phyloP scores from a whole-genome alignment of 23 tunicate genomes.

The Pegea sp. region DNA sequence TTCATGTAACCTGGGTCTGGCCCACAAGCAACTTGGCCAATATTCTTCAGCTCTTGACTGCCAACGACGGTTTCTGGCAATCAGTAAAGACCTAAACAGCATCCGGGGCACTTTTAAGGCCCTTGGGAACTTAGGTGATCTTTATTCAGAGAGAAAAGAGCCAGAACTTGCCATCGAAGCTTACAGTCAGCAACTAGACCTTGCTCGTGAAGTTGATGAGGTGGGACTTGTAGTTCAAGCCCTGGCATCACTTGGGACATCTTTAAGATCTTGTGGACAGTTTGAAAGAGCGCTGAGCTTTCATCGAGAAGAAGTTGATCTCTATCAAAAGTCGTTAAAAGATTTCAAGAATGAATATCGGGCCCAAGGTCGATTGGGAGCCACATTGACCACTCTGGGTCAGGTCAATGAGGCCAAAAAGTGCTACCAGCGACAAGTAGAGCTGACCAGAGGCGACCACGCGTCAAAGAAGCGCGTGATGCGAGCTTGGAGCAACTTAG shows the following conservation, averaged over 20 bases:
- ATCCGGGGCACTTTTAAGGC: conserved; percentile 49
- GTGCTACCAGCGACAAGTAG: conserved; percentile 50
- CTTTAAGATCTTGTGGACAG: conserved; percentile 13
- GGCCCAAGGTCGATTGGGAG: conserved; percentile 51
- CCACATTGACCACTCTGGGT: conserved; percentile 36
- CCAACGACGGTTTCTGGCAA: conserved; percentile 24
- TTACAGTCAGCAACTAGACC: conserved; percentile 30
- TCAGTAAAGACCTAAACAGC: conserved; percentile 35
- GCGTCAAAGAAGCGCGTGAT: conserved; percentile 7
- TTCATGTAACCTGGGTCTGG: conserved; percentile 65
- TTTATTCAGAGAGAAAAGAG: conserved; percentile 12
- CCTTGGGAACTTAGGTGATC: conserved; percentile 56
- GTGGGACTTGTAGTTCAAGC: conserved; percentile 28
- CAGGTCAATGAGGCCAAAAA: conserved; percentile 11
- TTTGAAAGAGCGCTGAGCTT: conserved; percentile 12
- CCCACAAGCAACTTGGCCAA: conserved; percentile 23
- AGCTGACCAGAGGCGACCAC: conserved; percentile 4
- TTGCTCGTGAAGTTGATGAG: conserved; percentile 20
- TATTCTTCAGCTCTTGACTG: conserved; percentile 27
- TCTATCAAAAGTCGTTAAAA: conserved; percentile 14
- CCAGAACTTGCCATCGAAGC: conserved; percentile 15
- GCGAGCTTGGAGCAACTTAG: conserved; percentile 42
- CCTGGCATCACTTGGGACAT: conserved; percentile 22
- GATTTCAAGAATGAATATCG: conserved; percentile 54
- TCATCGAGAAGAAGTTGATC: conserved; percentile 19